Conservation (phyloP, 37 sponge, comb jelly and placozoan genomes). For the Beroe ovata region DNA sequence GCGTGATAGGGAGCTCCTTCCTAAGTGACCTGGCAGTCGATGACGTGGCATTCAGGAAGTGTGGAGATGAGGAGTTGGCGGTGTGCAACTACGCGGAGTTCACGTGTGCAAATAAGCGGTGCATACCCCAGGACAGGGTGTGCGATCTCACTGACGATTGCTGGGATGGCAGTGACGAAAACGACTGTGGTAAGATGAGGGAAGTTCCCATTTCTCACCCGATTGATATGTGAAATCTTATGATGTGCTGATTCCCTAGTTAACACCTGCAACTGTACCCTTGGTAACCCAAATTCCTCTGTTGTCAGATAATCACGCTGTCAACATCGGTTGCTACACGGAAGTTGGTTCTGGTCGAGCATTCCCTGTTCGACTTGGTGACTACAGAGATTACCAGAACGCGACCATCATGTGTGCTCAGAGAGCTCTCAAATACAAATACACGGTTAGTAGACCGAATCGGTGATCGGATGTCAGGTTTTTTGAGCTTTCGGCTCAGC, state of each 20-base stretch:
- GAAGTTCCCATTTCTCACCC: too few species aligned
- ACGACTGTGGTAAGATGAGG: constrained; percentile 55
- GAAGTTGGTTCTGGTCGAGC: constrained; percentile 1
- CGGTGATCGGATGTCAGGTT: too few species aligned
- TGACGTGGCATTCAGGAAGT: constrained; percentile 49
- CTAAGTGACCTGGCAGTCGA: constrained; percentile 59
- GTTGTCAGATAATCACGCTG: constrained; percentile 64
- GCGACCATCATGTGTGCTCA: constrained; percentile 50
- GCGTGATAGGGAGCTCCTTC: constrained; percentile 39
- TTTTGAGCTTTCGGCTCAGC: too few species aligned
- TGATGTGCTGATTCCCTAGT: too few species aligned
- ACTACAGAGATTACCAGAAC: background rate
- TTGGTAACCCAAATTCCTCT: too few species aligned
- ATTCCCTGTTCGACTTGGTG: constrained; percentile 22
- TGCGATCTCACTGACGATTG: constrained; percentile 43
- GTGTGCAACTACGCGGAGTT: constrained; percentile 47
- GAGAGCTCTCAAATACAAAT: background rate
- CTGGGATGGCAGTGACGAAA: constrained; percentile 64
- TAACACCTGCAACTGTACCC: too few species aligned
- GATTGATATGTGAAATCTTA: too few species aligned
- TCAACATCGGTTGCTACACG: constrained; percentile 66
- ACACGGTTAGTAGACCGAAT: background rate
- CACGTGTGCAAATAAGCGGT: constrained; percentile 38
- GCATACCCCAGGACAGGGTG: constrained; percentile 17
- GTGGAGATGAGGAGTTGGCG: constrained; percentile 28